Base-by-base conservation (phyloP, 2,797 vertebrate genomes). In the Sebastes baramenuke region DNA sequence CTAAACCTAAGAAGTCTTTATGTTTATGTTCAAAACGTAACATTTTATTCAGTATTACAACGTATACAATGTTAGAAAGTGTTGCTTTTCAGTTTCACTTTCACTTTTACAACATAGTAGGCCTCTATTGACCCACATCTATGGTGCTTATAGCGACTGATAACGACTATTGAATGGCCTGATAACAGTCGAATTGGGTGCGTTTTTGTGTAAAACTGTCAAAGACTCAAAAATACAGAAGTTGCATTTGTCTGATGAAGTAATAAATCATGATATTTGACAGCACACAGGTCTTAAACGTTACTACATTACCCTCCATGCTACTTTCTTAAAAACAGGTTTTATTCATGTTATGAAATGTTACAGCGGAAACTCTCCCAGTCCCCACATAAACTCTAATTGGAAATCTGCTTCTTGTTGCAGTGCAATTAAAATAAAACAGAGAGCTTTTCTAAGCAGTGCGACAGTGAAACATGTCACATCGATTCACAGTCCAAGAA, bases 401-500 rank as follows among this genome's bases (percentile, higher is more conserved):
- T 67, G 25, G 24, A 76, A 80, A 79, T 77, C 25, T 30, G 42
- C 38, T 70, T 65, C 38, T 73, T 82, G 24, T 78, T 78, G 18
- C 34, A 58, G 8, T 20, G 32, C 38, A 74, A 38, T 78, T 75
- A 49, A 78, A 83, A 66, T 71, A 55, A 86, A 87, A 82, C 27
- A 25, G 24, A 58, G 16, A 52, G 32, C 32, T 83, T 79, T 72
- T 38, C 64, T 16, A 42, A 70, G 62, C 55, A 46, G 29, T 34
- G 36, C 10, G 20, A 80, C 80, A 77, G 25, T 56, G 59, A 83
- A 88, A 79, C 76, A 36, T 76, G 78, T 80, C 81, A 71, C 27
- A n/a, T 79, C 20, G n/a, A 80, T 82, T 85, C 59, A 61, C 58
- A 74, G 55, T 88, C 84, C 72, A 69, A 81, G 82, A 83, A 85